These are phyloP conservation scores for Kuschelorhynchus macadamiae DNA, from an alignment of 2,888 invertebrate species.

Conservation along the genomic window DNA sequence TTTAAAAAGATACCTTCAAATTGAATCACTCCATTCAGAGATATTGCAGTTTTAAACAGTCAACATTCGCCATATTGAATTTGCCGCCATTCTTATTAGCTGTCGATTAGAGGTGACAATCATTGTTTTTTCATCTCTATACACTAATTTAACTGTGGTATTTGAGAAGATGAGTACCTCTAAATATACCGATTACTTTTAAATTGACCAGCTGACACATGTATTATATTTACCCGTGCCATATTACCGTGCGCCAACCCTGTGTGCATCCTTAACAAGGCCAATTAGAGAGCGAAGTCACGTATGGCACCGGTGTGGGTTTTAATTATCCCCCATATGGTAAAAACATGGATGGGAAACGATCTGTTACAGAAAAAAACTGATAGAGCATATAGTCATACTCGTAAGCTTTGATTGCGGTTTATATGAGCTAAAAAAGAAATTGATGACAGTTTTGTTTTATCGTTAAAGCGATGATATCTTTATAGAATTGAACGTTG, in stretches of 20 bases:
- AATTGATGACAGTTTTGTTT: not conserved
- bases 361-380: not conserved
- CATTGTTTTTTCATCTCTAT: too few relatives aligned
- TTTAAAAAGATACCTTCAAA: too few relatives aligned
- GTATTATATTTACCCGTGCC: too few relatives aligned
- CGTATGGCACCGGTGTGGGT: conserved; percentile 31
- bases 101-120: too few relatives aligned
- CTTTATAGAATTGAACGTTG: not conserved
- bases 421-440: not conserved
- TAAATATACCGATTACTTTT: too few relatives aligned
- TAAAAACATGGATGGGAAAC: conserved; percentile 1
- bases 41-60: too few relatives aligned
- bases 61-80: too few relatives aligned
- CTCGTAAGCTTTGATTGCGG: not conserved
- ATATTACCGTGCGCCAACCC: not conserved
- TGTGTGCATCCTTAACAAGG: not conserved
- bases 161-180: too few relatives aligned
- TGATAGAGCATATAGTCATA: not conserved
- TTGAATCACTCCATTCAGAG: too few relatives aligned
- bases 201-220: too few relatives aligned
- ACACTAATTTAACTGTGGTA: too few relatives aligned
- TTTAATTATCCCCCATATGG: conserved; percentile 27
- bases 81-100: too few relatives aligned
- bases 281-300: conserved; percentile 25
- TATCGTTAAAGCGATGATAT: not conserved